Conservation (phyloP, 2,888 invertebrate genomes). For the Synergus laeviventris region DNA sequence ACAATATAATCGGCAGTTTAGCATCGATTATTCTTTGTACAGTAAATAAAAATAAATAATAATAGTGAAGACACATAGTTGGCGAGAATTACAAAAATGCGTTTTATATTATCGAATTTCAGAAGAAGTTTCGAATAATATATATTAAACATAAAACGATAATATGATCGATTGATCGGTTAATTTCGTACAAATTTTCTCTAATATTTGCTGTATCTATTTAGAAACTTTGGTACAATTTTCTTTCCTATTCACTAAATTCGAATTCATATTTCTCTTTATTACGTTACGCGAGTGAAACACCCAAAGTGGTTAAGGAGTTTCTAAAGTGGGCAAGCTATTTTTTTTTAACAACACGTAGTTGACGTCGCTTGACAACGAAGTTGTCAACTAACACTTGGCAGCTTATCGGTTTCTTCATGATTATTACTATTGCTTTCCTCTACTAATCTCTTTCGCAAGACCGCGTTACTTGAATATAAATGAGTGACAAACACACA, state of each 20-base stretch:
- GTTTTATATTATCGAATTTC: not conserved
- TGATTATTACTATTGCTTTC: not conserved
- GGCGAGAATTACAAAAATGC: not conserved
- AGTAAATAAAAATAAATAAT: constrained; percentile 22
- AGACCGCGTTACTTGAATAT: not conserved
- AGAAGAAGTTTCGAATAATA: not conserved
- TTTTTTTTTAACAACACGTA: not conserved
- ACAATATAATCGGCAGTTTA: not conserved
- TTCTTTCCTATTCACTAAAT: constrained; percentile 65
- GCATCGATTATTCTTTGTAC: constrained; percentile 13
- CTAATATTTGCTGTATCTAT: constrained; percentile 58
- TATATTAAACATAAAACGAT: constrained; percentile 23
- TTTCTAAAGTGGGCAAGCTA: not conserved
- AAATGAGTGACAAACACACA: not conserved
- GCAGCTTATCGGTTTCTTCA: not conserved
- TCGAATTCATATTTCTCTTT: constrained; percentile 61
- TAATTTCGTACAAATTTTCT: constrained; percentile 32
- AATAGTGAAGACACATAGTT: not conserved
- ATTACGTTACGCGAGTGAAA: constrained; percentile 42
- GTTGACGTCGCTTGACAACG: not conserved
- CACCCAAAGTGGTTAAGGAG: not conserved
- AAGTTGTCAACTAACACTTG: not conserved
- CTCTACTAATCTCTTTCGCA: not conserved
- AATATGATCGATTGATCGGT: constrained; percentile 4
- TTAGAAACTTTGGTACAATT: constrained; percentile 69